These are phyloP conservation scores for Morone chrysops DNA, from an alignment of 2,113 vertebrate genomes.

Conservation along the genomic window DNA sequence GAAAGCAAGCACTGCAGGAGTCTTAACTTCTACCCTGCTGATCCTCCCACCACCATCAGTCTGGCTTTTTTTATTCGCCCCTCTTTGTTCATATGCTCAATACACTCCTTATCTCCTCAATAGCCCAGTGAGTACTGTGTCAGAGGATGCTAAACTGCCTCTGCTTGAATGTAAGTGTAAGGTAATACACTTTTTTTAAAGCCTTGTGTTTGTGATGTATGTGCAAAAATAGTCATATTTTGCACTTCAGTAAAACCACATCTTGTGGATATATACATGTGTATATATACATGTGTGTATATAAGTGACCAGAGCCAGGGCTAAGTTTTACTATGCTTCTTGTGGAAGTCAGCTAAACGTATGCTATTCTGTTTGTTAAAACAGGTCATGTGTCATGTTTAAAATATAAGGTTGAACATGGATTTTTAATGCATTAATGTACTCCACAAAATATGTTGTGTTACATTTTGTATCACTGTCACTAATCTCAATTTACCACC, in stretches of 20 bases:
- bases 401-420: constrained; percentile 13
- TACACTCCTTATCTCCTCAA: constrained; percentile 51
- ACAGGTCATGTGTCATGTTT: constrained; percentile 49
- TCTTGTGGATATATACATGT: constrained; percentile 19
- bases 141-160: constrained; percentile 34
- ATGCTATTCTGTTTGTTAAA: constrained; percentile 73
- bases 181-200: constrained; percentile 17
- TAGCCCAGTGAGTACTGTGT: constrained; percentile 48
- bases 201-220: not conserved
- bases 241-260: constrained; percentile 14
- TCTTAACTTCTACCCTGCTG: constrained; percentile 43
- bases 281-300: not conserved
- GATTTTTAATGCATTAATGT: constrained; percentile 44
- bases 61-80: not conserved
- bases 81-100: constrained; percentile 58
- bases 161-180: constrained; percentile 44
- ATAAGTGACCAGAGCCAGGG: not conserved
- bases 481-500: constrained; percentile 15
- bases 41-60: constrained; percentile 18
- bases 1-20: constrained; percentile 63
- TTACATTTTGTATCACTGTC: constrained; percentile 29
- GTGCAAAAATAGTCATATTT: constrained; percentile 13
- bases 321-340: constrained; percentile 71
- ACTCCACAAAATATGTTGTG: not conserved
- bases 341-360: constrained; percentile 70